Evolutionary conservation across 2,797 vertebrate genomes (phyloP), one percentile per base, ranked within the genome.

Genomic region (Syngnathus acus): DNA sequence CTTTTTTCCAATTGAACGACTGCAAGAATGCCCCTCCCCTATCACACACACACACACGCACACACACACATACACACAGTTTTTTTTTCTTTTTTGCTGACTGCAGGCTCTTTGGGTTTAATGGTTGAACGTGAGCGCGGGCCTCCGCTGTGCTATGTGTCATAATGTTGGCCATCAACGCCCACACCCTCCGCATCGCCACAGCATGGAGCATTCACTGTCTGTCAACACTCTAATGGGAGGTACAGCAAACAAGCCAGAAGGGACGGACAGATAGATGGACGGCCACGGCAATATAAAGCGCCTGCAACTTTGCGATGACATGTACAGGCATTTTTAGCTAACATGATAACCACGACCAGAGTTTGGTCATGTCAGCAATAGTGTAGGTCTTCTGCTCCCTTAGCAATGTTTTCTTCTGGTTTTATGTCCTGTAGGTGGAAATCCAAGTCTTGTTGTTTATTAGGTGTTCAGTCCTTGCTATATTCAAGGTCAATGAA

Each of bases 181-280:
- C 88, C 86, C 83, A 88, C 87, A 32, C 75, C 72, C 82, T 81
- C 84, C 78, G 74, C 83, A 77, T 82, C 84, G 77, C 76, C 83
- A 72, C 87, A 86, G 82, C 87, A 87, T 90, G 84, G 81, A 88
- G 86, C 84, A 80, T 84, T 85, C 70, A 85, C 81, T 85, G 87
- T 83, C 85, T 89, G 83, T 87, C 86, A 88, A 86, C 84, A 89
- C 68, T 69, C 76, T 85, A 86, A 86, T 82, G 78, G 80, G 76
- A 85, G 67, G 77, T 78, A 78, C 83, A 88, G 79, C 80, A 82
- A 84, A 84, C 77, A 83, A 67, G 78, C 65, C 81, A 68, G 77
- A 79, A 75, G 26, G 26, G 26, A 32, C 26, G 26, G 26, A 32
- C 26, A 2, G 26, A 32, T 32, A 2, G 26, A 32, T 32, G 71